Evolutionary conservation across 37 sponge, comb jelly and placozoan species (phyloP), one percentile per base, ranked within the genome.

Genomic region (Amphimedon queenslandica): DNA sequence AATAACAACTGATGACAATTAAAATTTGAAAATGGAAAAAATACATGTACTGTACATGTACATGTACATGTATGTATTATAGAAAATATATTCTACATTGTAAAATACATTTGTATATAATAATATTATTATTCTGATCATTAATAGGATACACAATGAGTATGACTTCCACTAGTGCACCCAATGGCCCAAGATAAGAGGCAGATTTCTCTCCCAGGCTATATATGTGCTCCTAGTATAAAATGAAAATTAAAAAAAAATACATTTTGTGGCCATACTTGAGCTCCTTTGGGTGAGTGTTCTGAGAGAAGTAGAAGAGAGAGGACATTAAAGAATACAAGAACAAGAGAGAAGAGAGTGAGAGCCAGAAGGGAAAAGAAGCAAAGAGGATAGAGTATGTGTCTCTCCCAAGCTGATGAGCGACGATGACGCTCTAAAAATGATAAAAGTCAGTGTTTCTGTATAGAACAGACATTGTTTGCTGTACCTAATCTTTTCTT

Each of bases 101-200:
- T 21, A 20, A 53, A 20, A 53, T 16, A 53, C 53, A 47, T 47
- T 47, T 47, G 53, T 47, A 8, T 47, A 18, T 18, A 47, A 47
- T 13, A 47, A 18, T 47, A 18, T 47, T 47, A 18, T 18, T 18
- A 18, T 47, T 18, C 13, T 13, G 13, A 47, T 13, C 8, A 13
- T 47, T 47, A 13, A 13, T 25, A 25, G 61, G 61, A 60, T 60
- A 60, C 61, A 60, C 27, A 43, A 80, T 87, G 37, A 91, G 60
- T 13, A 64, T 47, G 27, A 82, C 73, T 73, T 90, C 91, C 27
- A 84, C 25, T 25, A 66, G 35, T 21, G 82, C 85, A 1, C 91
- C 91, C 29, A 90, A 21, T 1, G 69, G 77, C 4, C 91, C 91
- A 24, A 90, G 73, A 35, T 69, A 80, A 32, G 91, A 90, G 20